phyloP scores from a whole-genome alignment of 2,797 vertebrate genomes.

The Fringilla coelebs region DNA sequence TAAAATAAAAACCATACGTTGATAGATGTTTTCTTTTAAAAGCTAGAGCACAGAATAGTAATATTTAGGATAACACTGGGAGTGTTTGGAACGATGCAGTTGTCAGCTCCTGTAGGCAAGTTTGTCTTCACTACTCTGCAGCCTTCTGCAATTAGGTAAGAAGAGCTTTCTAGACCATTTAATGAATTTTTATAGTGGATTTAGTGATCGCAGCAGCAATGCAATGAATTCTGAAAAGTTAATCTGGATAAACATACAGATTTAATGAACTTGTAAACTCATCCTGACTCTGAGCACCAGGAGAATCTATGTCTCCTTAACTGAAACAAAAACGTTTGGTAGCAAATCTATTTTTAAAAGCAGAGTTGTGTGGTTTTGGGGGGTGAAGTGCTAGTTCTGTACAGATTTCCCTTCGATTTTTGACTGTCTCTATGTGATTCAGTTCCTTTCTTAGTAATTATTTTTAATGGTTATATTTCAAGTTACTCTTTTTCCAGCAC shows the following conservation, averaged over 20 bases:
- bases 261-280: neutral
- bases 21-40: neutral
- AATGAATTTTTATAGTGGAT: neutral
- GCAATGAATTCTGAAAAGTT: constrained; percentile 1
- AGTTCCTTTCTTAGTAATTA: neutral
- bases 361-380: neutral
- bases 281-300: neutral
- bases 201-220: neutral
- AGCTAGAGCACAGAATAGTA: neutral
- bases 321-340: neutral
- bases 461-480: neutral
- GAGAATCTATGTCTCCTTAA: neutral
- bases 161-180: neutral
- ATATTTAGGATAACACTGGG: neutral
- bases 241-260: neutral
- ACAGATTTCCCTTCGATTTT: neutral
- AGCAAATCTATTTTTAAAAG: neutral
- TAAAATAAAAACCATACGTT: neutral
- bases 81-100: neutral
- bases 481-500: neutral
- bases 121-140: neutral
- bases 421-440: neutral
- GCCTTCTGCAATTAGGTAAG: neutral
- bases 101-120: neutral
- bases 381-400: neutral